Conservation (phyloP, 64 coral and sea anemone genomes). For the Catalaphyllia jardinei region DNA sequence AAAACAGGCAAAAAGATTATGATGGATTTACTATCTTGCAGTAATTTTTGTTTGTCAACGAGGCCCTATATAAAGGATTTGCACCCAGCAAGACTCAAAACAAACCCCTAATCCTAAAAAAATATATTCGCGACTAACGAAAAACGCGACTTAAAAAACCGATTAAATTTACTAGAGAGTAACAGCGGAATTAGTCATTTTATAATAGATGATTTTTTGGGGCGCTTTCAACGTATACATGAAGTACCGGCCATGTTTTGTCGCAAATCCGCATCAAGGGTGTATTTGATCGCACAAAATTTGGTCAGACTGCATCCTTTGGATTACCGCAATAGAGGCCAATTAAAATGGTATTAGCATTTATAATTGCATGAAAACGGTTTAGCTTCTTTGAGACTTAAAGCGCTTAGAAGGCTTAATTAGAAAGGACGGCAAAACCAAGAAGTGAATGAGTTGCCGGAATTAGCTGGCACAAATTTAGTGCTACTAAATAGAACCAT, state of each 20-base stretch:
- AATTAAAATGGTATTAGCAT: conserved; percentile 45
- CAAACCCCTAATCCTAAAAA: neutral
- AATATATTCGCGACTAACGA: no score
- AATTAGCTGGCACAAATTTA: neutral
- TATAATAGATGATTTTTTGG: no score
- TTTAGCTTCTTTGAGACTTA: conserved; percentile 1
- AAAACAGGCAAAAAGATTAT: no score
- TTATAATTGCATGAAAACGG: conserved; percentile 25
- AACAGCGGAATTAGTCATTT: no score
- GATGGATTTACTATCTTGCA: no score
- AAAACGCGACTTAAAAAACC: no score
- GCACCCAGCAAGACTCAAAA: no score
- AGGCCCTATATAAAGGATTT: no score
- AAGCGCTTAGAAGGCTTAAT: neutral
- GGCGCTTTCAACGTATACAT: neutral
- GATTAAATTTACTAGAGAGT: no score
- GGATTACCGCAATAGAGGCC: conserved; percentile 26
- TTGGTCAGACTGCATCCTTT: neutral
- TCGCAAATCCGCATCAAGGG: neutral
- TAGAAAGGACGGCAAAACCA: neutral
- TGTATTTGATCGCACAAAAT: neutral
- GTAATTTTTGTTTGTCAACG: no score
- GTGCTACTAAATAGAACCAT: no score
- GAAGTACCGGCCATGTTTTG: neutral
- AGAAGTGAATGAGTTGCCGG: neutral